Conservation (phyloP, 2,888 invertebrate species). For the Cataglyphis livida region DNA sequence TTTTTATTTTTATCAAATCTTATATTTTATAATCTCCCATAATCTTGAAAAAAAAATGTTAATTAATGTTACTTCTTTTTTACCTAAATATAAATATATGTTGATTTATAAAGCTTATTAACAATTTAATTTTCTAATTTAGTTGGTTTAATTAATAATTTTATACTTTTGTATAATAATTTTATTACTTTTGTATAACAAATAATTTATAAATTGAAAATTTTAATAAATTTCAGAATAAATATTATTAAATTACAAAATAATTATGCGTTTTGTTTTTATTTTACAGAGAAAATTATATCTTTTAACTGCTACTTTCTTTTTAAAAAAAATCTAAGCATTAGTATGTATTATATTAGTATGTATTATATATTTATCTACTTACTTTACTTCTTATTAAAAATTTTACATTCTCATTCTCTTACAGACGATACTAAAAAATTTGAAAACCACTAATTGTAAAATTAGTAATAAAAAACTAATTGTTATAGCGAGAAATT, state of each 20-base stretch:
- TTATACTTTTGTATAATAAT: no score
- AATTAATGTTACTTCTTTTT: background rate
- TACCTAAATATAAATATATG: background rate
- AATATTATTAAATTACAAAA: background rate
- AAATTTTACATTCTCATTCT: background rate
- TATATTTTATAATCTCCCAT: background rate
- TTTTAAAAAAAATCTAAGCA: background rate
- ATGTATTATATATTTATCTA: background rate
- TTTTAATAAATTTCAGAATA: background rate
- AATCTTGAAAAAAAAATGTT: background rate
- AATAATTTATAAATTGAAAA: background rate
- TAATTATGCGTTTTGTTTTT: background rate
- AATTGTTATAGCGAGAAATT: background rate
- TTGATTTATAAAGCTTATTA: background rate
- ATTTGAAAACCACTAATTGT: background rate
- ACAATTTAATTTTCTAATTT: background rate
- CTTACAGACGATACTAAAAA: background rate
- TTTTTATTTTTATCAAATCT: background rate
- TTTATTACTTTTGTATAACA: background rate
- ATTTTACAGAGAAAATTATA: background rate
- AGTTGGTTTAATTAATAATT: background rate
- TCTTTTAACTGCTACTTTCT: background rate
- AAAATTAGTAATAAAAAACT: background rate
- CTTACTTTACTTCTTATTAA: background rate
- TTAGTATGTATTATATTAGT: background rate